Conservation (phyloP, 2,113 vertebrate genomes). For the Platycercus adscitus region DNA sequence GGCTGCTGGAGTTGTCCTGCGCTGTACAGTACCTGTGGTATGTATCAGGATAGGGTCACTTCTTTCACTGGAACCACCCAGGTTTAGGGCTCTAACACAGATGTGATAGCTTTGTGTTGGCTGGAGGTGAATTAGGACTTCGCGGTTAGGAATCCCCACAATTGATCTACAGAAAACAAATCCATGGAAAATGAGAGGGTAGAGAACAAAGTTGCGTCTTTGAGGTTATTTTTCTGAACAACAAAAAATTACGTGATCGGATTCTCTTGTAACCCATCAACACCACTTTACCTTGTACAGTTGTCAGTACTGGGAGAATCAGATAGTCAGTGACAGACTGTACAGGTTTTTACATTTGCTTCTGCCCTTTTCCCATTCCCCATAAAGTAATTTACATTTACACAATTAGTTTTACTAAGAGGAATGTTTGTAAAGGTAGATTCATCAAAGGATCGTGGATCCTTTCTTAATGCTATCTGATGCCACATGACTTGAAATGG, state of each 20-base stretch:
- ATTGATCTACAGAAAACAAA: slow-evolving; percentile 80
- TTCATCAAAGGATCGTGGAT: not conserved
- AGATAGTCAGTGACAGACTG: not conserved
- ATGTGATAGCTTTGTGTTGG: slow-evolving; percentile 77
- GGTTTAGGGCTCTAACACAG: slow-evolving; percentile 86
- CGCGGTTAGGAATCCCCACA: slow-evolving; percentile 90
- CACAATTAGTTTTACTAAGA: not conserved
- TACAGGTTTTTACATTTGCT: not conserved
- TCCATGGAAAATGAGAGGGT: not conserved
- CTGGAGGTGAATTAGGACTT: slow-evolving; percentile 89
- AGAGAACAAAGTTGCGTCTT: not conserved
- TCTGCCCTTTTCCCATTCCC: not conserved
- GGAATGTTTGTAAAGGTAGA: not conserved
- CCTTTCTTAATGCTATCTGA: not conserved
- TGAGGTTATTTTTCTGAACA: not conserved
- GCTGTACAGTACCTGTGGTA: slow-evolving; percentile 82
- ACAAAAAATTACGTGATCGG: not conserved
- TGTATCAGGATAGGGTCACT: slow-evolving; percentile 78
- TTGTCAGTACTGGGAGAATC: not conserved
- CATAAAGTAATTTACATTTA: not conserved
- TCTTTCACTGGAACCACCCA: slow-evolving; percentile 87
- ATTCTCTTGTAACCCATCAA: not conserved
- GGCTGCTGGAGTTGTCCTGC: not conserved
- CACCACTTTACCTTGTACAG: not conserved
- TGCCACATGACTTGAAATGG: not conserved